Conservation (phyloP, 2,113 vertebrate genomes). For the Dolichotis patagonum region DNA sequence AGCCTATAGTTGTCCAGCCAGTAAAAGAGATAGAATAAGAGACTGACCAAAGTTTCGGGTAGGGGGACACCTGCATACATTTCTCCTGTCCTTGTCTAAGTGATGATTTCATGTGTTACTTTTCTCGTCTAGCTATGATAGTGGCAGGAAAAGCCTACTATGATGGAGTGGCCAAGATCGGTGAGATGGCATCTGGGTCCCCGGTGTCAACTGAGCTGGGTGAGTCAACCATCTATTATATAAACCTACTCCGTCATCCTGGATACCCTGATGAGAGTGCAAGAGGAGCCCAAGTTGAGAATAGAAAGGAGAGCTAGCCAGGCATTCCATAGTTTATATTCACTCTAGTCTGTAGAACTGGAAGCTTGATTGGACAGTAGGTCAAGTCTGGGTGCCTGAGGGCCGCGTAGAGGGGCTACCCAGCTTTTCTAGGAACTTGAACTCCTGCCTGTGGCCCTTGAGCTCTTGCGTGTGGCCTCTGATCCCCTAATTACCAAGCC, state of each 20-base stretch:
- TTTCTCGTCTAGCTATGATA: constrained; percentile 91
- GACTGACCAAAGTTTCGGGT: neutral
- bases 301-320: neutral
- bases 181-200: constrained; percentile 93
- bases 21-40: neutral
- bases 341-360: neutral
- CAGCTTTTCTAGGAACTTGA: neutral
- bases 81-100: neutral
- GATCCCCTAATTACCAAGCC: neutral
- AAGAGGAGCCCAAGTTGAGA: accelerated
- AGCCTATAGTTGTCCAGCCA: neutral
- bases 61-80: neutral
- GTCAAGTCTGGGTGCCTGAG: neutral
- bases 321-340: neutral
- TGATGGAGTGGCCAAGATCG: constrained; percentile 95
- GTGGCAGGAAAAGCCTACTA: constrained; percentile 95
- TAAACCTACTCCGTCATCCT: neutral
- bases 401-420: neutral
- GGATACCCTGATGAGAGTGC: neutral
- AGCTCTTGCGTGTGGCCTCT: neutral
- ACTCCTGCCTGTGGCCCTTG: neutral
- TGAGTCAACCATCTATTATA: constrained; percentile 83
- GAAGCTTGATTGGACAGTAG: neutral
- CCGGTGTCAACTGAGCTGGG: constrained; percentile 96
- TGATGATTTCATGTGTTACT: constrained; percentile 51